phyloP scores from a whole-genome alignment of 1,140 invertebrate species.

The Mycetomoellerius zeteki region DNA sequence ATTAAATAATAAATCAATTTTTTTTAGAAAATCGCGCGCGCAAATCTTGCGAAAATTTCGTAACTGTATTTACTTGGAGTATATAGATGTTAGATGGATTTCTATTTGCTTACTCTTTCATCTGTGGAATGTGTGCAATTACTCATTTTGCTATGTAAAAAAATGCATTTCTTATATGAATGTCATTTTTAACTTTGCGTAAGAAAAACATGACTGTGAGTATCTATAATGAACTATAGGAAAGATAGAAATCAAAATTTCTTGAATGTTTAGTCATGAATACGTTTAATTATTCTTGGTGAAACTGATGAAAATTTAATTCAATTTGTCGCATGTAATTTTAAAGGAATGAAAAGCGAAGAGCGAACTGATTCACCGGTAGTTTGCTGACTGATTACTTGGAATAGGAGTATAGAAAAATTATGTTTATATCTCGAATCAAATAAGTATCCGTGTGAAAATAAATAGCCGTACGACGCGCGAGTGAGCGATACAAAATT shows the following conservation, averaged over 20 bases:
- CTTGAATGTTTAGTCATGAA: not conserved
- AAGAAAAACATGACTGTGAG: not conserved
- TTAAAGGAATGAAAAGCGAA: not conserved
- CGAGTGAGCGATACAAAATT: slow-evolving; percentile 25
- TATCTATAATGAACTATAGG: not conserved
- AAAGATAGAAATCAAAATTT: not conserved
- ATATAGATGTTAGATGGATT: slow-evolving; percentile 64
- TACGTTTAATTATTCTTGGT: no score
- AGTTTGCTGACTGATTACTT: not conserved
- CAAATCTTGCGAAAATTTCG: slow-evolving; percentile 38
- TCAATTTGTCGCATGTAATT: not conserved
- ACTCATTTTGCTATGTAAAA: slow-evolving; percentile 15
- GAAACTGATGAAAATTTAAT: no score
- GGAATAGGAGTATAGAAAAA: not conserved
- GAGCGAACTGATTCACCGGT: not conserved
- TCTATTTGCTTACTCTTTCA: slow-evolving; percentile 76
- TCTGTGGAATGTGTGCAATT: slow-evolving; percentile 53
- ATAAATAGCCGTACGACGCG: not conserved
- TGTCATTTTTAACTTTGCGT: slow-evolving; percentile 4
- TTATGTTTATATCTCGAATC: not conserved
- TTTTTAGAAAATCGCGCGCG: slow-evolving; percentile 2
- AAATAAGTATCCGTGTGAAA: not conserved
- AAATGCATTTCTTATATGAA: not conserved
- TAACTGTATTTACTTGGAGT: slow-evolving; percentile 38
- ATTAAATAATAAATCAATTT: no score